Evolutionary conservation across 2,797 vertebrate genomes (phyloP).

Genomic region (Bufotes viridis): DNA sequence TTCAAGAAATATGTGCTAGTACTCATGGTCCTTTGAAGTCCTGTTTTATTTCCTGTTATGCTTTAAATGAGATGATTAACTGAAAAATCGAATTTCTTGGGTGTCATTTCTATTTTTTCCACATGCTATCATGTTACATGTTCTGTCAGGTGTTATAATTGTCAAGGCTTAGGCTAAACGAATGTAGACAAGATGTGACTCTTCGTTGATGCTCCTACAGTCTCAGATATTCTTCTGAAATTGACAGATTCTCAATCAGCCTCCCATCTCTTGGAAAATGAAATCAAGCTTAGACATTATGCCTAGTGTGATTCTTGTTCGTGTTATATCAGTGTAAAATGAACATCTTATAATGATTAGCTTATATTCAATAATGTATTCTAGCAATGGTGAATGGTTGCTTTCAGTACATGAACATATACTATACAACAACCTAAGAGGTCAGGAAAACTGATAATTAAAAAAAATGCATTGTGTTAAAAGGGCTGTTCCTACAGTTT

Average conservation of each 20-base stretch:
- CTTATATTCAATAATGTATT: too few relatives aligned
- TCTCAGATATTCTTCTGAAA: not conserved
- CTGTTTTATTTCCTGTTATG: not conserved
- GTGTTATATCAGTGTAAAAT: too few relatives aligned
- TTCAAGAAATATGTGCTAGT: not conserved
- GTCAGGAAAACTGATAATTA: too few relatives aligned
- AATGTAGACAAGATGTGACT: not conserved
- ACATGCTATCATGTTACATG: not conserved
- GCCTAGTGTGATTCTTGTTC: too few relatives aligned
- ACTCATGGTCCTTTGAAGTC: not conserved
- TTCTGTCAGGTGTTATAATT: conserved; percentile 15
- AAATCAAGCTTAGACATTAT: not conserved
- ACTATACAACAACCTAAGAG: too few relatives aligned
- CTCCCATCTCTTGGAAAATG: not conserved
- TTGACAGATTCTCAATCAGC: not conserved
- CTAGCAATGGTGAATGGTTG: too few relatives aligned
- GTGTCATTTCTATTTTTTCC: conserved; percentile 2
- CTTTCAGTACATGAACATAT: too few relatives aligned
- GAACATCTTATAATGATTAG: too few relatives aligned
- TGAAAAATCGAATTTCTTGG: conserved; percentile 8
- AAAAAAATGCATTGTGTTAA: too few relatives aligned
- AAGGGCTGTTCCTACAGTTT: too few relatives aligned
- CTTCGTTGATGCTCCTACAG: not conserved
- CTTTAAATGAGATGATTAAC: not conserved
- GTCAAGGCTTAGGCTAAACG: not conserved